These are phyloP conservation scores for Steinernema khuongi DNA, from an alignment of 1,140 invertebrate genomes.

Conservation along the genomic window DNA sequence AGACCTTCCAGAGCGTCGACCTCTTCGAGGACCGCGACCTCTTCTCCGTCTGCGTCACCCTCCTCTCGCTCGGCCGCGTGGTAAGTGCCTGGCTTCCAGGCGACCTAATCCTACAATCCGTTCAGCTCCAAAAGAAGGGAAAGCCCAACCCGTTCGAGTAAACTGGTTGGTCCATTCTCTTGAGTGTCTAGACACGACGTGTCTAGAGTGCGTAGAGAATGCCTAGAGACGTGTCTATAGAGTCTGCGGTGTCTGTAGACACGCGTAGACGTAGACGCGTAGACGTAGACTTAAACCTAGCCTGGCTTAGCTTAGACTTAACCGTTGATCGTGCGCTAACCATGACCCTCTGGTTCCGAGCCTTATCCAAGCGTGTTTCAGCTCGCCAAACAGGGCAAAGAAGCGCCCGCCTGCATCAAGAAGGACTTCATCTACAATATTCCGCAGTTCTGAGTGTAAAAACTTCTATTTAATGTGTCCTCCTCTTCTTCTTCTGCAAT, in stretches of 20 bases:
- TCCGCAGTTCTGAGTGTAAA: neutral
- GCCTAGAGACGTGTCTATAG: too few species aligned
- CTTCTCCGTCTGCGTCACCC: slow-evolving; percentile 85
- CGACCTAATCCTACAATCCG: neutral
- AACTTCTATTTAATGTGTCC: neutral
- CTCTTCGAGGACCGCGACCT: slow-evolving; percentile 90
- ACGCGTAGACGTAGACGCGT: too few species aligned
- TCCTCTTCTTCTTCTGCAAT: neutral
- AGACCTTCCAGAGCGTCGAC: slow-evolving; percentile 82
- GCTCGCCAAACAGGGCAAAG: slow-evolving; percentile 9
- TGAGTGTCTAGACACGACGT: too few species aligned
- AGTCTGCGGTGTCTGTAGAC: too few species aligned
- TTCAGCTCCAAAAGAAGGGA: slow-evolving; percentile 34
- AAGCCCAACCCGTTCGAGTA: slow-evolving; percentile 12
- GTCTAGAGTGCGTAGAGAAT: too few species aligned
- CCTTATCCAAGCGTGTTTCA: neutral
- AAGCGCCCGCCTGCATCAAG: neutral
- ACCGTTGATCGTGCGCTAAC: neutral
- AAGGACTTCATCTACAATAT: slow-evolving; percentile 3
- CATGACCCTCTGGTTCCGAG: neutral
- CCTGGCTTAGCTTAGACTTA: neutral
- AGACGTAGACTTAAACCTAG: too few species aligned
- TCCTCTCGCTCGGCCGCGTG: slow-evolving; percentile 88
- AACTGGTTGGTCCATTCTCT: neutral
- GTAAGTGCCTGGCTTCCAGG: slow-evolving; percentile 63